phyloP scores from a whole-genome alignment of 2,113 vertebrate species.

The Calonectris borealis region DNA sequence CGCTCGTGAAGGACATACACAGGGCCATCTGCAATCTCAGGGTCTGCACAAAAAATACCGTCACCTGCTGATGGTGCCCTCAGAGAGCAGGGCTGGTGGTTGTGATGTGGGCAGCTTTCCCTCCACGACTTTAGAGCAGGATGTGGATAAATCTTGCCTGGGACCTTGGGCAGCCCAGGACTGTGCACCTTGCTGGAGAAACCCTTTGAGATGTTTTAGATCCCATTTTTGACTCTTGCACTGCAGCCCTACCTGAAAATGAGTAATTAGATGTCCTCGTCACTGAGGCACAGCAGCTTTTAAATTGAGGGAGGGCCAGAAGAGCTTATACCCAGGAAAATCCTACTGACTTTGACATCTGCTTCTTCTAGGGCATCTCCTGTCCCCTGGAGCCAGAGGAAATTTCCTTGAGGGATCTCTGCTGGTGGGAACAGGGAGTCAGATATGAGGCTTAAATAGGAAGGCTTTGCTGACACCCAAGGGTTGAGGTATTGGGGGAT shows the following conservation, averaged over 20 bases:
- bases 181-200: background rate
- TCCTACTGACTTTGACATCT: background rate
- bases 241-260: background rate
- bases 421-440: background rate
- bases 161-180: background rate
- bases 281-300: background rate
- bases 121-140: background rate
- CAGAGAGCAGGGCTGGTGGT: background rate
- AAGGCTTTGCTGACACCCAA: background rate
- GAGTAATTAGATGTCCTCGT: background rate
- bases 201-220: background rate
- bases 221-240: background rate
- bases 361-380: background rate
- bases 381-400: background rate
- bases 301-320: background rate
- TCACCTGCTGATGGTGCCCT: background rate
- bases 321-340: background rate
- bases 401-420: background rate
- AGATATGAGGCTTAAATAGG: background rate
- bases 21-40: background rate
- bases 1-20: rapidly evolving
- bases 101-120: background rate
- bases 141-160: background rate
- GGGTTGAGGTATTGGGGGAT: background rate
- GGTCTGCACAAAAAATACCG: background rate